Evolutionary conservation across 2,888 invertebrate genomes (phyloP).

Genomic region (Pheosia tremula): DNA sequence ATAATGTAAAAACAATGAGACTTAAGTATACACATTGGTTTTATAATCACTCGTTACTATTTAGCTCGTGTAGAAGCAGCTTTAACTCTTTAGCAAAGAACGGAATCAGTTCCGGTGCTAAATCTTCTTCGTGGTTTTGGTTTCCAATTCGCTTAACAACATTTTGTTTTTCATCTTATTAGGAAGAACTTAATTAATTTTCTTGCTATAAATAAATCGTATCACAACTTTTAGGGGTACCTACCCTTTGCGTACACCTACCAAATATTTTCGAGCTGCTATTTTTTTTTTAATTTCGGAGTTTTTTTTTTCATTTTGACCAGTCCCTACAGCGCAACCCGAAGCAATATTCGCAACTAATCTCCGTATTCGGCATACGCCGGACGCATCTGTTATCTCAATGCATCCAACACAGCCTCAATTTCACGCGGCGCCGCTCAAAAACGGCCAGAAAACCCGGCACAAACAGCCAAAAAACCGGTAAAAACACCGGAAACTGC

Average conservation of each 20-base stretch:
- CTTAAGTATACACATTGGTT: background rate
- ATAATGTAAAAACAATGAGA: too few relatives aligned
- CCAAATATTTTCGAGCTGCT: too few relatives aligned
- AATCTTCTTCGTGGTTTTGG: conserved; percentile 1
- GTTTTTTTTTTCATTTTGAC: too few relatives aligned
- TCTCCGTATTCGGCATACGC: background rate
- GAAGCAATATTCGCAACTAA: conserved; percentile 2
- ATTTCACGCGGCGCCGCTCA: conserved; percentile 45
- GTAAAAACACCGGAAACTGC: conserved; percentile 12
- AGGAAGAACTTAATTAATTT: background rate
- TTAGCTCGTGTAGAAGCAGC: background rate
- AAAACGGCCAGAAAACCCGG: conserved; percentile 32
- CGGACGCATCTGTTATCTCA: conserved; percentile 27
- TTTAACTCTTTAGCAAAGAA: background rate
- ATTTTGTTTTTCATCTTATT: background rate
- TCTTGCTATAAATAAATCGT: background rate
- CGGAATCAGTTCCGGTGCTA: background rate
- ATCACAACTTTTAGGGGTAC: background rate
- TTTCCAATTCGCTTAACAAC: background rate
- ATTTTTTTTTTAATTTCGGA: too few relatives aligned
- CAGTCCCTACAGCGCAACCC: background rate
- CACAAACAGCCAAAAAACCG: conserved; percentile 20
- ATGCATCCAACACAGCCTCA: conserved; percentile 35
- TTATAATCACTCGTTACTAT: background rate
- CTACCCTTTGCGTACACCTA: too few relatives aligned